Base-by-base conservation (phyloP, 1,140 invertebrate genomes). In the Drosophila nebulosa region DNA sequence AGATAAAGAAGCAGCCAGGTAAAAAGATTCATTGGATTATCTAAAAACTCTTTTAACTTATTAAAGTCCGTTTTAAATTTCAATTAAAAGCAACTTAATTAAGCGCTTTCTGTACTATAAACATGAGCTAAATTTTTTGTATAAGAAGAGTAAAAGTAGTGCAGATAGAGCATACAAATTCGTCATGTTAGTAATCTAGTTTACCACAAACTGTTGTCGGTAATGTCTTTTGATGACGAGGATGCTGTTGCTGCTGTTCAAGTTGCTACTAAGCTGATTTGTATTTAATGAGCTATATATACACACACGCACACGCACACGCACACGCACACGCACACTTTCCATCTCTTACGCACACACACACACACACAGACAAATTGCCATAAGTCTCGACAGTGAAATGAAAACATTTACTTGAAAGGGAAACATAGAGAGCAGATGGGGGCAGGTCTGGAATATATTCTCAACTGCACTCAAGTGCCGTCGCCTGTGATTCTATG, bases 281-380 rank as follows among this genome's bases (percentile, higher is more conserved):
- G 83, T 69, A 83, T 88, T 88, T 86, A 88, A 86, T 86, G 83
- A 86, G 81, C 81, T 86, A 64, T 77, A 67, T 77, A 74, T 77
- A 59, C 64, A 16, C 52, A 26, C 21, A 62, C 46, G 32, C 39
- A 35, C 39, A 39, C 52, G 21, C 21, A 62, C 46, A 39, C 39
- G 27, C 39, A 39, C 58, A 53, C n/a, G 32, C 16, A 12, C 32
- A 62, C 35, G 69, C 64, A 58, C n/a, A 56, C 27, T 12, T 57
- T 46, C 16, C 30, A n/a, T 10, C 32, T 58, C 35, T 72, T 61
- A 57, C 10, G 46, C 39, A 30, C 57, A 64, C 64, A 68, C 42
- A 52, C 78, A 62, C 27, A 60, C 35, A 46, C 42, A 22, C 69
- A 71, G 71, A 77, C 74, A 77, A 75, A 76, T 75, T 68, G 65